These are phyloP conservation scores for Drosophila anomalata DNA, from an alignment of 2,888 invertebrate genomes.

Conservation along the genomic window DNA sequence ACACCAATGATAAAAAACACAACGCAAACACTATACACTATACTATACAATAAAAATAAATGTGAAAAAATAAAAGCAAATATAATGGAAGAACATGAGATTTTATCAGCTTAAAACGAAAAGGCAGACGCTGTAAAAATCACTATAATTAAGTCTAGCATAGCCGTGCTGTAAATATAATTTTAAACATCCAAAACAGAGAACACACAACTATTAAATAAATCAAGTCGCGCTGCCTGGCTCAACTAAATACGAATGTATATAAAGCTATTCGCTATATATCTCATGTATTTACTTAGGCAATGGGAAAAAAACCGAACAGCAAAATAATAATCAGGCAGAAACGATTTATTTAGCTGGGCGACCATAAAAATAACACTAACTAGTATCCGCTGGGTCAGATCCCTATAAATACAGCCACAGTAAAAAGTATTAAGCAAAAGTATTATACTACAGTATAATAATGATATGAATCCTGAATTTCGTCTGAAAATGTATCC, in stretches of 20 bases:
- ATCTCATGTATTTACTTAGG: constrained; percentile 23
- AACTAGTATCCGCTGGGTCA: constrained; percentile 19
- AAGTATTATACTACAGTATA: constrained; percentile 41
- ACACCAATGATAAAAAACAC: constrained; percentile 15
- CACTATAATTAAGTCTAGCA: constrained; percentile 62
- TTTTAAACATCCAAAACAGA: constrained; percentile 66
- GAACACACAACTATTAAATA: constrained; percentile 55
- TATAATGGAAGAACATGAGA: constrained; percentile 52
- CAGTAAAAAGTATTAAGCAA: constrained; percentile 23
- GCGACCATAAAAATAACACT: constrained; percentile 55
- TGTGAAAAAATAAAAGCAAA: constrained; percentile 20
- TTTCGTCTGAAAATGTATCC: constrained; percentile 58
- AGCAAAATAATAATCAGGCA: constrained; percentile 45
- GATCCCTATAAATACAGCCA: constrained; percentile 29
- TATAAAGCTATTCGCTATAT: constrained; percentile 21
- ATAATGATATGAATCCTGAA: constrained; percentile 10
- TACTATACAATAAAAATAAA: constrained; percentile 36
- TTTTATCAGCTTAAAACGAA: constrained; percentile 64
- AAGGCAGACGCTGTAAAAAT: constrained; percentile 69
- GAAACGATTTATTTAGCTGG: constrained; percentile 56
- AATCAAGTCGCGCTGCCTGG: constrained; percentile 47
- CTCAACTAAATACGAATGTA: constrained; percentile 33
- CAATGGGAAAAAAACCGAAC: constrained; percentile 16
- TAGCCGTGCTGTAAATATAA: constrained; percentile 69
- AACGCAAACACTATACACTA: constrained; percentile 21